Percentiles rank a stretch among this genome's conserved stretches.
These are phyloP conservation scores for Podarcis lilfordi DNA, from an alignment of 2,797 vertebrate species.

Conservation along the genomic window DNA sequence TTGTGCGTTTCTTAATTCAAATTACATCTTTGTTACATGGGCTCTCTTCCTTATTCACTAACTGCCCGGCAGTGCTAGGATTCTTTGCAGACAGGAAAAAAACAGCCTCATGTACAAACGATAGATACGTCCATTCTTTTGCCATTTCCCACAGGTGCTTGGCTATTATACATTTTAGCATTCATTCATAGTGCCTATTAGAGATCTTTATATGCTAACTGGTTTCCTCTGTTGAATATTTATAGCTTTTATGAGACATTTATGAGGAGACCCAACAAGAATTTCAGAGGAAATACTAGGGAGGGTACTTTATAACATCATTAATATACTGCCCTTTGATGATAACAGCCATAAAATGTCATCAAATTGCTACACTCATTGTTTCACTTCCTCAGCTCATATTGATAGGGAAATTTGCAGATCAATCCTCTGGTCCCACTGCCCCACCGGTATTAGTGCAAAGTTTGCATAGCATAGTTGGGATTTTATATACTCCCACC, in stretches of 20 bases:
- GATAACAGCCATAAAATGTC: constrained; percentile 66
- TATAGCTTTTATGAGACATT: constrained; percentile 74
- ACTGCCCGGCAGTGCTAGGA: constrained; percentile 47
- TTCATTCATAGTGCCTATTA: constrained; percentile 72
- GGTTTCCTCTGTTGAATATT: constrained; percentile 75
- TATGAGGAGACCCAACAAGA: constrained; percentile 71
- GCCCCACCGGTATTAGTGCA: neutral
- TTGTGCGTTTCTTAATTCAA: constrained; percentile 48
- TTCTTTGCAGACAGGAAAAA: constrained; percentile 64
- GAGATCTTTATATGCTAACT: constrained; percentile 71
- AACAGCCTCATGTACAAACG: constrained; percentile 70
- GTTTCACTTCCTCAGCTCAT: constrained; percentile 35
- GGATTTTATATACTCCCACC: neutral
- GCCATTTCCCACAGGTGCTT: constrained; percentile 72
- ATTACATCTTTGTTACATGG: constrained; percentile 36
- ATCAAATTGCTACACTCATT: constrained; percentile 61
- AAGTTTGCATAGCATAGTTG: neutral
- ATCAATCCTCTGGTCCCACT: neutral
- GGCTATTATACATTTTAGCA: constrained; percentile 66
- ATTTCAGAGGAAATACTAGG: constrained; percentile 71
- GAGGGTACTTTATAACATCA: constrained; percentile 69
- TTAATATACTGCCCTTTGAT: constrained; percentile 67
- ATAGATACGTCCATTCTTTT: constrained; percentile 57
- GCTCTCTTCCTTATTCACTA: constrained; percentile 57
- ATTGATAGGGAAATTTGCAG: constrained; percentile 48